Base-by-base conservation (phyloP, 1,140 invertebrate genomes). In the Caenorhabditis inopinata region DNA sequence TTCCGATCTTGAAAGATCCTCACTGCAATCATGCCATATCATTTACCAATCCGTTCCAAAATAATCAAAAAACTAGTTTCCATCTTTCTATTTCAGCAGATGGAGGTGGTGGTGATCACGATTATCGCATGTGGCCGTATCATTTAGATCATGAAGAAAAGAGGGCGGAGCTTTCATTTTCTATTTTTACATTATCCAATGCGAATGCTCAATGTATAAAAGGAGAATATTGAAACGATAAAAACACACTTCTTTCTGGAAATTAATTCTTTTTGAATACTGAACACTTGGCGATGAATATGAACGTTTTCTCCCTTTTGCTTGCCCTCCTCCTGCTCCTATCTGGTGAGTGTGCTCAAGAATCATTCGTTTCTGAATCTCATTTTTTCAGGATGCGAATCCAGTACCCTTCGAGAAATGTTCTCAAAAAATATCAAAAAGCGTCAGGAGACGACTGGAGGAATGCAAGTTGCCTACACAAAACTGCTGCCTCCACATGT, bases 401-500 rank as follows among this genome's bases (percentile, higher is more conserved):
- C 32, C 6, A 38, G 32, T n/a, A 68, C 58, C 6, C 58, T 68
- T 9, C 58, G 58, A 18, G 58, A 68, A 9, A 68, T 68, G 58
- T 68, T 68, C 58, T 38, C 32, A 2, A 68, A 68, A n/a, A 68
- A 68, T 7, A 68, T 68, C 32, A 11, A 68, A 21, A 68, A 68
- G 25, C 29, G 58, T 6, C 58, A 68, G 4, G 58, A 68, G 11
- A 68, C 58, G 16, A 68, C 58, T 21, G 58, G 58, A 6, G 58
- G 58, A 38, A 68, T 68, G 58, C 58, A 68, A 21, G 27, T 32
- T 12, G 58, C 58, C n/a, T 68, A 68, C 32, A 11, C 58, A 18
- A 68, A 68, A 7, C 58, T 68, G 1, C 32, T 68, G 4, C 58
- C 58, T 9, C 58, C 58, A 38, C 58, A 68, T 21, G 58, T 68